These are phyloP conservation scores for Basileuterus tristriatus DNA, from an alignment of 2,797 vertebrate species.

Conservation along the genomic window DNA sequence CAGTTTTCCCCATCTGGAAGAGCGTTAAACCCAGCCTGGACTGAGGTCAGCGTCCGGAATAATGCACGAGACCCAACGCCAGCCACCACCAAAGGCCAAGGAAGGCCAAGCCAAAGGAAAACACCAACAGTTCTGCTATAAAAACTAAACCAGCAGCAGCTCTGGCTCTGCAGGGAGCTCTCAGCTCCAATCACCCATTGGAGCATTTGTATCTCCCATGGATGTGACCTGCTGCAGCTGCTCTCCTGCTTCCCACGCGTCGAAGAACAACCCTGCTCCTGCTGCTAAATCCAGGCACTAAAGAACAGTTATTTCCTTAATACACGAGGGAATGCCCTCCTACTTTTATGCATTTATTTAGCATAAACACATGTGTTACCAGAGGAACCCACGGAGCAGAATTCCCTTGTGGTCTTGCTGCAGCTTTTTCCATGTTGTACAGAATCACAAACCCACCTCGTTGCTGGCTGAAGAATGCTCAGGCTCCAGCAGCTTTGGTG, in stretches of 20 bases:
- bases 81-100: not conserved
- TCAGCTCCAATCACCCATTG: not conserved
- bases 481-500: not conserved
- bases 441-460: not conserved
- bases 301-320: not conserved
- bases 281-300: not conserved
- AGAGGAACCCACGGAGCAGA: not conserved
- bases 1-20: not conserved
- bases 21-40: accelerated
- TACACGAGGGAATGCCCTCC: not conserved
- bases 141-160: not conserved
- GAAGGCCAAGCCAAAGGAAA: not conserved
- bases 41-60: accelerated
- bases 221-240: not conserved
- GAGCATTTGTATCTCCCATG: not conserved
- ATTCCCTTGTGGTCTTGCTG: not conserved
- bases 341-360: not conserved
- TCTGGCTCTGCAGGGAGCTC: not conserved
- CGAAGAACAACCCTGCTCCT: not conserved
- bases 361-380: not conserved
- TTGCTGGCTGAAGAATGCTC: not conserved
- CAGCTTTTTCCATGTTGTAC: not conserved
- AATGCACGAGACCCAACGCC: not conserved
- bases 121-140: not conserved
- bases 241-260: not conserved